Percentiles rank a stretch among this genome's conserved stretches.
Evolutionary conservation across 2,113 vertebrate species (phyloP).

Genomic region (Cyprinodon brontotheroides): DNA sequence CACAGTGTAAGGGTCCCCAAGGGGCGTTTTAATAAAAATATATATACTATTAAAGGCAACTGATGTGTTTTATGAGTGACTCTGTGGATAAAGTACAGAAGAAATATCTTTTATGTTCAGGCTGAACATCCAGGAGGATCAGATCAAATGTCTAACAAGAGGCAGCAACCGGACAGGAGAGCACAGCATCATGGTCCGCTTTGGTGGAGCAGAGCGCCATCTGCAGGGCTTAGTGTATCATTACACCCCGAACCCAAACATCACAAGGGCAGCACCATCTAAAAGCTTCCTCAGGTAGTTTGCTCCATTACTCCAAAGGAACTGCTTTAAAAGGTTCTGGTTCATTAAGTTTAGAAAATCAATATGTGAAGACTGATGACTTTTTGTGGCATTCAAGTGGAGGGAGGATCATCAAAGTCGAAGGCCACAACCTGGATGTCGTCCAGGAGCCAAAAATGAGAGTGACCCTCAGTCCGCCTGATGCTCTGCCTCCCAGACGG

Average conservation of each 20-base stretch:
- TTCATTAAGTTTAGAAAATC: too few relatives aligned
- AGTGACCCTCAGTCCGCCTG: slow-evolving; percentile 83
- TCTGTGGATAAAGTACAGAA: background rate
- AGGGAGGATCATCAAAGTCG: slow-evolving; percentile 87
- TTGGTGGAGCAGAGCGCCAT: slow-evolving; percentile 84
- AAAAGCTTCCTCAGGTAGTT: slow-evolving; percentile 91
- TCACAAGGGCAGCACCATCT: slow-evolving; percentile 87
- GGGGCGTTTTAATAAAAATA: background rate
- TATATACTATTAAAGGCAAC: too few relatives aligned
- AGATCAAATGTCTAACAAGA: slow-evolving; percentile 84
- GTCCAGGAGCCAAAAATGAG: slow-evolving; percentile 90
- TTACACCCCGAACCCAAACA: slow-evolving; percentile 90
- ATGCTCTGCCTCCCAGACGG: slow-evolving; percentile 64
- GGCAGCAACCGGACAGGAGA: slow-evolving; percentile 81
- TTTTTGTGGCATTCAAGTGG: slow-evolving; percentile 77
- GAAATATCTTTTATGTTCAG: slow-evolving; percentile 64
- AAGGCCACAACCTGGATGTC: slow-evolving; percentile 91
- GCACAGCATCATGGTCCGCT: slow-evolving; percentile 82
- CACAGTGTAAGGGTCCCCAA: slow-evolving; percentile 83
- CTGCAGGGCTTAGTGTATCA: slow-evolving; percentile 81
- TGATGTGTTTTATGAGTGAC: background rate
- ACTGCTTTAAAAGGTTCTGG: too few relatives aligned
- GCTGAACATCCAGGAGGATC: slow-evolving; percentile 80
- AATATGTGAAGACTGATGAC: background rate
- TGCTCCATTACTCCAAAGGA: background rate